A percentile compares a stretch with the other conserved stretches of the same genome.
Evolutionary conservation across 2,888 invertebrate genomes (phyloP).

Genomic region (Pterostichus niger): DNA sequence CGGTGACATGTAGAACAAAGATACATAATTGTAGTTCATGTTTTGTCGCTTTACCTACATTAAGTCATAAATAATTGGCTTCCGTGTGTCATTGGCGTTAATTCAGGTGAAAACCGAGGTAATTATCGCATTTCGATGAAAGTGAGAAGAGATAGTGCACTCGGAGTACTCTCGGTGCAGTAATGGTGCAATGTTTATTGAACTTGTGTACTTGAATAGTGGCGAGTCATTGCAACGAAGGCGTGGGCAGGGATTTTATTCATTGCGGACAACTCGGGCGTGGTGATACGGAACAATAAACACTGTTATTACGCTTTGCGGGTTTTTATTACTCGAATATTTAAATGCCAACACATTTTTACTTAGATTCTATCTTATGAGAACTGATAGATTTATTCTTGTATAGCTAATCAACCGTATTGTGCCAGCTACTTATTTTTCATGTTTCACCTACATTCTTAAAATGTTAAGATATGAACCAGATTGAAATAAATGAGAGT

Average conservation of each 20-base stretch:
- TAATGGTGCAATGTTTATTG: constrained; percentile 27
- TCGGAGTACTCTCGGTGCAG: neutral
- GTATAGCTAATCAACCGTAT: no score
- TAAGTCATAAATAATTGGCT: constrained; percentile 45
- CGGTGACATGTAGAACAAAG: constrained; percentile 1
- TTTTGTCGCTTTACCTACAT: constrained; percentile 1
- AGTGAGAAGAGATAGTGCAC: constrained; percentile 22
- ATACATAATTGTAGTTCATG: constrained; percentile 18
- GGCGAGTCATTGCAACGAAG: constrained; percentile 5
- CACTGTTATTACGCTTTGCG: constrained; percentile 40
- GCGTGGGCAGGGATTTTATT: constrained; percentile 26
- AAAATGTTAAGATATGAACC: no score
- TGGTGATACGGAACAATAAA: constrained; percentile 54
- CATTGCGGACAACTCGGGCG: constrained; percentile 33
- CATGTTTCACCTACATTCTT: no score
- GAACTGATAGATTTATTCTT: neutral
- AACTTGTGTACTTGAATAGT: neutral
- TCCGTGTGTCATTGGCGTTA: neutral
- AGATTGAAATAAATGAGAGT: no score
- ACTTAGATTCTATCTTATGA: neutral
- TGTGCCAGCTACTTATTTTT: no score
- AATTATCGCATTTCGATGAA: constrained; percentile 41
- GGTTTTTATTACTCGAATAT: constrained; percentile 46
- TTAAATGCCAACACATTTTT: constrained; percentile 43
- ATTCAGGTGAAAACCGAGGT: constrained; percentile 16